Conservation (phyloP, 2,888 invertebrate genomes). For the Athalia circularis region DNA sequence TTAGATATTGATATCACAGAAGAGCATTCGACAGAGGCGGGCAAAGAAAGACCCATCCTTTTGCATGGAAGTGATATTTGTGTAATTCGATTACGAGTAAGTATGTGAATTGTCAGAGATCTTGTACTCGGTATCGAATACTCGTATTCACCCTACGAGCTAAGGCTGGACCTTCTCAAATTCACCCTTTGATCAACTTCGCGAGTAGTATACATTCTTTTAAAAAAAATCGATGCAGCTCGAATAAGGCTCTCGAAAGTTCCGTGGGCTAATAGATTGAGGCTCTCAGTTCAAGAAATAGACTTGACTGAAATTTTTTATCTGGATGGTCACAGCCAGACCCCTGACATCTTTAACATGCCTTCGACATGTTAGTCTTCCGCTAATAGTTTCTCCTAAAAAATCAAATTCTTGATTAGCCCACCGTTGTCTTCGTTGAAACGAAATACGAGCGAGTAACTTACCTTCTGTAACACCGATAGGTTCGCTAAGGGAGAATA, state of each 20-base stretch:
- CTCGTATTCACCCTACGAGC: too few species aligned
- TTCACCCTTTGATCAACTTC: too few species aligned
- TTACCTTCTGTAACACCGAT: constrained; percentile 82
- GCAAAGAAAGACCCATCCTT: constrained; percentile 8
- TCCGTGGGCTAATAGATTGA: neutral
- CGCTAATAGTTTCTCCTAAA: constrained; percentile 78
- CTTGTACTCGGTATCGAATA: too few species aligned
- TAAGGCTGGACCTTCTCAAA: too few species aligned
- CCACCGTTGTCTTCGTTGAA: constrained; percentile 61
- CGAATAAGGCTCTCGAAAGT: neutral
- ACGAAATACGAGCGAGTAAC: constrained; percentile 65
- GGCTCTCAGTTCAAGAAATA: constrained; percentile 68
- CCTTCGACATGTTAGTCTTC: constrained; percentile 84
- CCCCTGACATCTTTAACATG: constrained; percentile 85
- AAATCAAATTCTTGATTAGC: constrained; percentile 53
- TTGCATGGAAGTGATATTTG: neutral
- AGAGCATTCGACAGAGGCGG: constrained; percentile 18
- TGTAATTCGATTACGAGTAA: neutral
- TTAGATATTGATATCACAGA: constrained; percentile 34
- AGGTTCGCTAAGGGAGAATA: constrained; percentile 88
- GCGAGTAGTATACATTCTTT: neutral
- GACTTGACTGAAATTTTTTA: constrained; percentile 70
- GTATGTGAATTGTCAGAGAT: too few species aligned
- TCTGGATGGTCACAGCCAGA: constrained; percentile 81
- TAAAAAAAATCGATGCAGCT: neutral